Percentiles rank a stretch among this genome's conserved stretches.
phyloP scores from a whole-genome alignment of 2,113 vertebrate species.

The Taurulus bubalis region DNA sequence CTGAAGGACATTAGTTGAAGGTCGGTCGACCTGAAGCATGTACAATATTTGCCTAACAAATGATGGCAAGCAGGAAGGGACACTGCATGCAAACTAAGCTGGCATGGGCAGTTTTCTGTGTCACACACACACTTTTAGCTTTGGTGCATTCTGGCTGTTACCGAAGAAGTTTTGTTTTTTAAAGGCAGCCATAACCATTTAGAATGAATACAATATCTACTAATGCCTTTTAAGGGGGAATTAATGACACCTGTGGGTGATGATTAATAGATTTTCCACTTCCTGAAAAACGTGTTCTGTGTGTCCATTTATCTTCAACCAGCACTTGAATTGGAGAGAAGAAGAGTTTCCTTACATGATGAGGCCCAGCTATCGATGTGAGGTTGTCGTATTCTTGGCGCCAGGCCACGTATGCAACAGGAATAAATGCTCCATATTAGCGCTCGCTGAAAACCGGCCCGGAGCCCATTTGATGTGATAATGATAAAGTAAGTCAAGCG shows the following conservation, averaged over 20 bases:
- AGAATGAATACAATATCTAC: neutral
- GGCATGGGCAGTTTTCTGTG: slow-evolving; percentile 31
- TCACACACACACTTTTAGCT: slow-evolving; percentile 18
- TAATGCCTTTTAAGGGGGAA: neutral
- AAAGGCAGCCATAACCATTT: neutral
- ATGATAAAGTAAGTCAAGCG: neutral
- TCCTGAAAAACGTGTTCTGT: neutral
- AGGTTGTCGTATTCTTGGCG: slow-evolving; percentile 28
- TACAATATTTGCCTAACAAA: slow-evolving; percentile 77
- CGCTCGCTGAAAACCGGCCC: neutral
- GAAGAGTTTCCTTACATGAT: slow-evolving; percentile 16
- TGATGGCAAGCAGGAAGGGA: slow-evolving; percentile 50
- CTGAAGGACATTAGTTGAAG: slow-evolving; percentile 39
- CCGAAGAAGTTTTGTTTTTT: neutral
- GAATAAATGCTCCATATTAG: neutral
- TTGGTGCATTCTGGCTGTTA: slow-evolving; percentile 6
- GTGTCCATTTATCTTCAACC: neutral
- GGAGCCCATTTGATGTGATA: slow-evolving; percentile 8
- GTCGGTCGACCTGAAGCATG: slow-evolving; percentile 45
- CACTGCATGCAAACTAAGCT: slow-evolving; percentile 69
- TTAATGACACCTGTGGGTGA: neutral
- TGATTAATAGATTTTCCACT: neutral
- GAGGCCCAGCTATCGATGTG: slow-evolving; percentile 16
- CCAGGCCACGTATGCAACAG: slow-evolving; percentile 16
- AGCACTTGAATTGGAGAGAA: neutral